phyloP scores from a whole-genome alignment of 1,140 invertebrate species.

The Drosophila melanica region DNA sequence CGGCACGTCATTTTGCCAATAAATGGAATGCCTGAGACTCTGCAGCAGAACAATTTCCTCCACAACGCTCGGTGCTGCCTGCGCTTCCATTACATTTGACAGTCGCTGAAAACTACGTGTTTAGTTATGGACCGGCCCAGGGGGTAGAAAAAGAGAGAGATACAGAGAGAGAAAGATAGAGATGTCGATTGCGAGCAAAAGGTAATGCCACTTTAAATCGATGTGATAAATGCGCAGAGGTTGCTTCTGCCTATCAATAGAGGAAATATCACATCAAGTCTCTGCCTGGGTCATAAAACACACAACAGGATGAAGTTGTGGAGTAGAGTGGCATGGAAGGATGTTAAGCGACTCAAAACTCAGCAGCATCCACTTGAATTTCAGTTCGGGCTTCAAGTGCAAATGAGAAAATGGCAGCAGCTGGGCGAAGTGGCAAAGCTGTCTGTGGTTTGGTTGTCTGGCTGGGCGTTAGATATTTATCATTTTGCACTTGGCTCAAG shows the following conservation, averaged over 20 bases:
- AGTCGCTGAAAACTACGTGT: conserved; percentile 71
- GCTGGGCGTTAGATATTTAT: conserved; percentile 57
- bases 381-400: conserved; percentile 50
- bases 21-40: conserved; percentile 48
- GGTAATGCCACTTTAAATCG: conserved; percentile 56
- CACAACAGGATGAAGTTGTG: conserved; percentile 20
- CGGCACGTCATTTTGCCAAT: conserved; percentile 60
- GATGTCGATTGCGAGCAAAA: conserved; percentile 7
- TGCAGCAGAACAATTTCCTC: conserved; percentile 34
- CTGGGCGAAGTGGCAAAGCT: conserved; percentile 16
- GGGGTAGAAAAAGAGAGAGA: neutral
- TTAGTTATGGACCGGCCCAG: conserved; percentile 43
- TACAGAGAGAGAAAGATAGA: conserved; percentile 2
- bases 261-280: conserved; percentile 73
- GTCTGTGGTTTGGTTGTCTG: conserved; percentile 28
- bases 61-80: conserved; percentile 15
- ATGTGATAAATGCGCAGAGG: conserved; percentile 61
- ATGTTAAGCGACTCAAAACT: conserved; percentile 24
- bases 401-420: conserved; percentile 72
- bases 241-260: conserved; percentile 57
- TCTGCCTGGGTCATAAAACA: conserved; percentile 60
- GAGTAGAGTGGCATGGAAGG: neutral
- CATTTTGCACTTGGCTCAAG: conserved; percentile 68
- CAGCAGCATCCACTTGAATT: conserved; percentile 55
- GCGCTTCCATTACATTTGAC: conserved; percentile 56